Evolutionary conservation across 2,797 vertebrate genomes (phyloP), one percentile per base, ranked within the genome.

Genomic region (Chelon labrosus): DNA sequence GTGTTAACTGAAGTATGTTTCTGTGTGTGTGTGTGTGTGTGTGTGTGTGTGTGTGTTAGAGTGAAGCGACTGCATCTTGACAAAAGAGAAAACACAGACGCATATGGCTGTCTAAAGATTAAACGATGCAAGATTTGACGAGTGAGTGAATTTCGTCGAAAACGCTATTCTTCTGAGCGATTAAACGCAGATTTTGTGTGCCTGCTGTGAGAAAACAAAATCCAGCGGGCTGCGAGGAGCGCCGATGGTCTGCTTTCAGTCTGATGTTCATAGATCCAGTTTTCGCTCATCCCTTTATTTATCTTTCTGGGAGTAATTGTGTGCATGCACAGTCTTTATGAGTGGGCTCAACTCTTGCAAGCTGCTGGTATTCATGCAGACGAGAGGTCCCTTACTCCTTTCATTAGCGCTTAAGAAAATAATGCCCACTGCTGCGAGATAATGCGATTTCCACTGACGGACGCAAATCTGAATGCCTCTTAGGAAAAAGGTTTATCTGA

Each of bases 391-490:
- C 3, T 22, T 2, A 22, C 52, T 82, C 14, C 19, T 37, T 60
- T 62, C 14, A 41, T 59, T 63, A 63, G 63, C 59, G 27, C 54
- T 31, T 57, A 67, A 47, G 25, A 71, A 82, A 84, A 72, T 19
- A 6, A 31, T 68, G 46, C 10, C 52, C 41, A 46, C 20, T 51
- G 68, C 56, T 49, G 75, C 16, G 12, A 56, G 20, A 62, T 46
- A 77, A 82, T 75, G 25, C 17, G 49, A 47, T 78, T 82, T 75
- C 17, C 10, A 65, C 54, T 37, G 52, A 65, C 66, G 42, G 38
- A 82, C 38, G 68, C 59, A 77, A 51, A 80, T 77, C 13, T 47
- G 27, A 65, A 58, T 50, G 49, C 4, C 56, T 57, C 50, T 52
- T 50, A 14, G 31, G 19, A 39, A 54, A 38, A 50, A 1, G 11